Base-by-base conservation (phyloP, 2,113 vertebrate species). In the Xiphorhynchus elegans region DNA sequence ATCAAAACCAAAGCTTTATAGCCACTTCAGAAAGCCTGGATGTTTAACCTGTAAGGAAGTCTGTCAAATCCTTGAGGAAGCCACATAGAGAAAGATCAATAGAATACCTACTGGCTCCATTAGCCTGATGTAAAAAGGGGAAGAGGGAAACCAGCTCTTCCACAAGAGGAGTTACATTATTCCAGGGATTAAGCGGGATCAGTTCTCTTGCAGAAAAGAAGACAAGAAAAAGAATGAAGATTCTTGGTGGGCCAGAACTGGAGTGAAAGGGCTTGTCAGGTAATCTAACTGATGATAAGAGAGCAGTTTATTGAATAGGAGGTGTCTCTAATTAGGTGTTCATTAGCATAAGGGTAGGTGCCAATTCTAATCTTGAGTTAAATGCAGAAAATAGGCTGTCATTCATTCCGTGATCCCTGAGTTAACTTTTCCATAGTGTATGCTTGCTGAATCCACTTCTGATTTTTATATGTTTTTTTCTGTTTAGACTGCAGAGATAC, bases 101-200 rank as follows among this genome's bases (percentile, higher is more conserved):
- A 98, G 97, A 98, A 98, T 98, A 98, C 98, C 98, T 98, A 98
- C 98, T 97, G 98, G 96, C 97, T 99, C 99, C 99, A 99, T 99
- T 99, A 99, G 98, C 97, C 98, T 98, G 98, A 99, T 99, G 98
- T 98, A 98, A 98, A 98, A 98, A 97, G 97, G 97, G 96, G 92
- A 97, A 97, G 95, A 97, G 98, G 96, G 89, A 96, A 96, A 97
- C 90, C 92, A 96, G 96, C 97, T 97, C 97, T 98, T 97, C 97
- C 85, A 96, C 97, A 98, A 97, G 97, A 98, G 98, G 98, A 98
- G 90, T 97, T 98, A 98, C 98, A 98, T 98, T 98, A 98, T 99
- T 98, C 98, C 96, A 95, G 98, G 98, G 98, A 99, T 99, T 99
- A 98, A 97, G 96, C 93, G 46, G 98, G 98, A 98, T 98, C 98